Percentiles rank a stretch among this genome's conserved stretches.
Conservation (phyloP, 2,888 invertebrate species). For the Clostera curtula region DNA sequence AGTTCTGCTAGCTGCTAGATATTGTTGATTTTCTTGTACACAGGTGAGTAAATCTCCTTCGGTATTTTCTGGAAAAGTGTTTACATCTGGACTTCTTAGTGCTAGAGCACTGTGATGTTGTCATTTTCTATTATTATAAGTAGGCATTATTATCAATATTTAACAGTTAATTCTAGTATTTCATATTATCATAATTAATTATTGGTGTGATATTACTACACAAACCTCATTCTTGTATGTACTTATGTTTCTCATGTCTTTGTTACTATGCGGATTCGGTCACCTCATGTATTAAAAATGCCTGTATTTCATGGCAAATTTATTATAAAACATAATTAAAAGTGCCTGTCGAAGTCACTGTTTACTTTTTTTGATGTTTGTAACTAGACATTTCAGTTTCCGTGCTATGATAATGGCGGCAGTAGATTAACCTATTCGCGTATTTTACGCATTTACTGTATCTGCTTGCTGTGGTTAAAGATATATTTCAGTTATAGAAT, state of each 20-base stretch:
- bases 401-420: slow-evolving; percentile 74
- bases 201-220: slow-evolving; percentile 42
- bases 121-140: slow-evolving; percentile 50
- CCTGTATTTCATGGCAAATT: no score
- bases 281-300: slow-evolving; percentile 17
- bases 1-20: slow-evolving; percentile 56
- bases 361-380: slow-evolving; percentile 73
- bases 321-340: no score
- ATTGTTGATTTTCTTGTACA: slow-evolving; percentile 43
- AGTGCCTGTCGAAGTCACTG: slow-evolving; percentile 47
- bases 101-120: slow-evolving; percentile 76
- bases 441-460: slow-evolving; percentile 44
- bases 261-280: slow-evolving; percentile 52
- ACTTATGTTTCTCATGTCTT: slow-evolving; percentile 52
- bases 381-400: slow-evolving; percentile 65
- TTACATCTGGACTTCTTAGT: slow-evolving; percentile 83
- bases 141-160: no score
- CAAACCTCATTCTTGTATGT: slow-evolving; percentile 64
- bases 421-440: slow-evolving; percentile 70
- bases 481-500: slow-evolving; percentile 42
- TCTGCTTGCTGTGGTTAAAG: slow-evolving; percentile 24
- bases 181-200: slow-evolving; percentile 33
- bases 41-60: slow-evolving; percentile 55
- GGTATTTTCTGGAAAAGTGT: slow-evolving; percentile 76
- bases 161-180: no score